These are phyloP conservation scores for Solea solea DNA, from an alignment of 2,113 vertebrate species.

Conservation along the genomic window DNA sequence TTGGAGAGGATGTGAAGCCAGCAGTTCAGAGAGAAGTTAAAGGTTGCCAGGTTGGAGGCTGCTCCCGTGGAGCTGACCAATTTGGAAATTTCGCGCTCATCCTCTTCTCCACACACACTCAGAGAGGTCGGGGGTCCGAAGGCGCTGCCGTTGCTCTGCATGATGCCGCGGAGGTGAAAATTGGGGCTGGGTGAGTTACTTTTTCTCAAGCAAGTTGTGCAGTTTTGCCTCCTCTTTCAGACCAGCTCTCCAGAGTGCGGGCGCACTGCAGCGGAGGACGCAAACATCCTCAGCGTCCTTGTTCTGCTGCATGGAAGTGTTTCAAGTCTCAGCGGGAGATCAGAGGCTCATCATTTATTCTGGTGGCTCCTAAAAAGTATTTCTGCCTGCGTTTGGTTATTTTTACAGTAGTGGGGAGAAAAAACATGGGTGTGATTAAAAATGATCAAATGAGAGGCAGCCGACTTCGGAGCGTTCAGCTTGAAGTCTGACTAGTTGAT, in stretches of 20 bases:
- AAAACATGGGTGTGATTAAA: too few species aligned
- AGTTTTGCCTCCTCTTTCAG: background rate
- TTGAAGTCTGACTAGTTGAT: conserved; percentile 4
- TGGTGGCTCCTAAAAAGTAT: background rate
- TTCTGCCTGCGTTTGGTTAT: background rate
- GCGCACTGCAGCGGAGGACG: background rate
- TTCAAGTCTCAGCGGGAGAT: background rate
- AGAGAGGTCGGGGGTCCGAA: conserved; percentile 20
- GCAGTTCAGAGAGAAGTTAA: conserved; percentile 80
- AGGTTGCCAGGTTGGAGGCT: conserved; percentile 37
- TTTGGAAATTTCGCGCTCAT: conserved; percentile 61
- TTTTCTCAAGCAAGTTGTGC: background rate
- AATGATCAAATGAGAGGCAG: too few species aligned
- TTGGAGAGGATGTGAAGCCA: conserved; percentile 81
- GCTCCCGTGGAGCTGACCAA: conserved; percentile 51
- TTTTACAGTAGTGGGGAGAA: too few species aligned
- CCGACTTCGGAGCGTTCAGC: too few species aligned
- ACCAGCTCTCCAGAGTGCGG: conserved; percentile 13
- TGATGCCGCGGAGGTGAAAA: conserved; percentile 22
- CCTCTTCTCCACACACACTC: conserved; percentile 62
- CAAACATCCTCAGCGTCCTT: conserved; percentile 24
- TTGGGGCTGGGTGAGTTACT: background rate
- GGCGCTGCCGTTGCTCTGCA: conserved; percentile 71
- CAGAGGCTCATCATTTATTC: background rate
- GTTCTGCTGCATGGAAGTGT: background rate